phyloP scores from a whole-genome alignment of 2,888 invertebrate species.

The Taenaris catops region DNA sequence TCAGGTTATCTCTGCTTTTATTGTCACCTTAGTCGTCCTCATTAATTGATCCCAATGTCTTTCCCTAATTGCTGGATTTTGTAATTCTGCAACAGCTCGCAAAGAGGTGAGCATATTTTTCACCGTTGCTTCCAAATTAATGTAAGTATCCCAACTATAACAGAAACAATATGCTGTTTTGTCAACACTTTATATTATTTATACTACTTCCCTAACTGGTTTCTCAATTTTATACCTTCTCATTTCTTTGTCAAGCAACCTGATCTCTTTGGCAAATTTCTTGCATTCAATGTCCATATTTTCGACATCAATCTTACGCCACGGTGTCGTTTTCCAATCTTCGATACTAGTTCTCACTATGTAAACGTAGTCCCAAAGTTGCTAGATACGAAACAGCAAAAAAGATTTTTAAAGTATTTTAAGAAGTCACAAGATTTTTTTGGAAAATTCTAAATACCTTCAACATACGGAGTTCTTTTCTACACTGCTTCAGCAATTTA shows the following conservation, averaged over 20 bases:
- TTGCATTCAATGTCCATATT: slow-evolving; percentile 99
- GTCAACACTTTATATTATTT: too few species aligned
- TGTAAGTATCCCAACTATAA: slow-evolving; percentile 91
- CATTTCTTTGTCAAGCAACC: slow-evolving; percentile 97
- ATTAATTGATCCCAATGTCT: slow-evolving; percentile 98
- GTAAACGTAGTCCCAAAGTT: slow-evolving; percentile 96
- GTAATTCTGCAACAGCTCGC: slow-evolving; percentile 96
- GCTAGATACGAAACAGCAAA: slow-evolving; percentile 66
- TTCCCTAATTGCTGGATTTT: slow-evolving; percentile 97
- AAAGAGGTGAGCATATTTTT: slow-evolving; percentile 98
- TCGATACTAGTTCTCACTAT: slow-evolving; percentile 95
- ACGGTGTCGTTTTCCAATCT: slow-evolving; percentile 98
- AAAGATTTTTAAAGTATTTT: too few species aligned
- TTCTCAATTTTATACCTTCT: too few species aligned
- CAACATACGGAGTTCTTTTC: slow-evolving; percentile 92
- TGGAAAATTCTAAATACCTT: too few species aligned
- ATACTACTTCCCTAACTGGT: too few species aligned
- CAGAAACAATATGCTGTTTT: too few species aligned
- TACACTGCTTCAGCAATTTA: slow-evolving; percentile 93
- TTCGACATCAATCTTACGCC: slow-evolving; percentile 98
- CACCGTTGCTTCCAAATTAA: slow-evolving; percentile 92
- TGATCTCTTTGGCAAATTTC: slow-evolving; percentile 96
- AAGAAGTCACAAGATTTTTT: too few species aligned
- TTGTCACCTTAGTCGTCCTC: slow-evolving; percentile 93
- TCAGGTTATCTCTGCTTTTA: slow-evolving; percentile 4